These are phyloP conservation scores for Dromaius novaehollandiae DNA, from an alignment of 2,113 vertebrate genomes.

Conservation along the genomic window DNA sequence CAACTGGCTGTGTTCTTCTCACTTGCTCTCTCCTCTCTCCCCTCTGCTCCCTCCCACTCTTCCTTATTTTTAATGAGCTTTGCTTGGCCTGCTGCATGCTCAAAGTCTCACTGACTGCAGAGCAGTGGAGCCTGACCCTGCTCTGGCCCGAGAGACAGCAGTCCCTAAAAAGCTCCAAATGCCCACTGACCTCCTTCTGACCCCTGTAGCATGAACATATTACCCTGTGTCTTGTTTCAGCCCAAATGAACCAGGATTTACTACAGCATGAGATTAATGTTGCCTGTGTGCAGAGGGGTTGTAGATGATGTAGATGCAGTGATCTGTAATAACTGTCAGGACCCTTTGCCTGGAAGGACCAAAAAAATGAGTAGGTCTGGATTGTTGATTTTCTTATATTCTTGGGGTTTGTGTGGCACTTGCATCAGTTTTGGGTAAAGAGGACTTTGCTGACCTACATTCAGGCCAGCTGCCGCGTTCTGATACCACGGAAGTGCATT, in stretches of 20 bases:
- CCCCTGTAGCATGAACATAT: neutral
- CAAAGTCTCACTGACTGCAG: neutral
- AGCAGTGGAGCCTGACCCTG: neutral
- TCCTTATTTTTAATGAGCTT: neutral
- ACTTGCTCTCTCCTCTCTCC: neutral
- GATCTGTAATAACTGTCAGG: neutral
- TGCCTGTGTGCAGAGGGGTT: neutral
- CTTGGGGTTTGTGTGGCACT: neutral
- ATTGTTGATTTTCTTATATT: neutral
- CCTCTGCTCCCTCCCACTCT: neutral
- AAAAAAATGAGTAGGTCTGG: neutral
- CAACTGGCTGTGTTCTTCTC: neutral
- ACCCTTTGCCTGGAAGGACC: neutral
- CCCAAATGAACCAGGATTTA: neutral
- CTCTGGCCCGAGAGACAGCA: neutral
- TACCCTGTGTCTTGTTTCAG: neutral
- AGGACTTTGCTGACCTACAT: neutral
- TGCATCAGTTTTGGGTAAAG: neutral
- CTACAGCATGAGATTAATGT: slow-evolving; percentile 3
- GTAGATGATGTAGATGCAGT: neutral
- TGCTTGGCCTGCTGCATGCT: neutral
- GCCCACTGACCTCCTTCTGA: neutral
- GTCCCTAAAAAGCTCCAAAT: neutral
- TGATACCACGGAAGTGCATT: neutral
- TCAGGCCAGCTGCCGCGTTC: neutral